phyloP scores from a whole-genome alignment of 2,797 vertebrate species.

The Argya squamiceps region DNA sequence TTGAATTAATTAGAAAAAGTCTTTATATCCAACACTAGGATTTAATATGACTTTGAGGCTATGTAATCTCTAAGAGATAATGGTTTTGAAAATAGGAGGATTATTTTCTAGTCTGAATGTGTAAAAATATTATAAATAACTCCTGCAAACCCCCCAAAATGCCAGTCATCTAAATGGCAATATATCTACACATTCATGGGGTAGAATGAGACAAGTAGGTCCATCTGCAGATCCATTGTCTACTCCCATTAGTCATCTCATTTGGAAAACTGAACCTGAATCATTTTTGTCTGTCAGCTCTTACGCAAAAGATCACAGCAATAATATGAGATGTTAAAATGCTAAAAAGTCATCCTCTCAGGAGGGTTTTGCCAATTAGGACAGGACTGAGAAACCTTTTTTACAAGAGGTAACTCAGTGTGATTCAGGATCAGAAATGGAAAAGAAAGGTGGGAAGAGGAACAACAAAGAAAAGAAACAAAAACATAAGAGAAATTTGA shows the following conservation, averaged over 20 bases:
- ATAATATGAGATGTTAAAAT: conserved; percentile 56
- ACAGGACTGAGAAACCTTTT: conserved; percentile 26
- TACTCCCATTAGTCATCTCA: conserved; percentile 48
- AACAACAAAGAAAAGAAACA: background rate
- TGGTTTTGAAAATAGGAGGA: conserved; percentile 66
- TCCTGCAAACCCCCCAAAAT: conserved; percentile 16
- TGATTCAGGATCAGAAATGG: conserved; percentile 52
- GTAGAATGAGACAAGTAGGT: conserved; percentile 45
- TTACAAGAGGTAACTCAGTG: conserved; percentile 24
- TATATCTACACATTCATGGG: background rate
- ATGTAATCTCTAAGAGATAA: conserved; percentile 64
- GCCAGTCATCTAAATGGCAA: conserved; percentile 23
- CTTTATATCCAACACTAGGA: conserved; percentile 41
- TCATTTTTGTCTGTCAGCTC: conserved; percentile 46
- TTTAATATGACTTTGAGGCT: conserved; percentile 67
- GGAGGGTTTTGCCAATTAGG: conserved; percentile 70
- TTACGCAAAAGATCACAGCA: conserved; percentile 55
- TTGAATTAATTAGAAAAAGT: conserved; percentile 72
- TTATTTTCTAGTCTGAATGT: conserved; percentile 55
- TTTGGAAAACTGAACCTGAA: conserved; percentile 55
- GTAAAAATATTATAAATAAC: conserved; percentile 69
- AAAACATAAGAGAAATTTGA: background rate
- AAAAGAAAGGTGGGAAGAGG: conserved; percentile 18
- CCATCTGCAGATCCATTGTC: background rate
- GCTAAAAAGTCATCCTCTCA: conserved; percentile 45